Evolutionary conservation across 1,140 invertebrate genomes (phyloP), one percentile per base, ranked within the genome.

Genomic region (Drosophila athabasca): DNA sequence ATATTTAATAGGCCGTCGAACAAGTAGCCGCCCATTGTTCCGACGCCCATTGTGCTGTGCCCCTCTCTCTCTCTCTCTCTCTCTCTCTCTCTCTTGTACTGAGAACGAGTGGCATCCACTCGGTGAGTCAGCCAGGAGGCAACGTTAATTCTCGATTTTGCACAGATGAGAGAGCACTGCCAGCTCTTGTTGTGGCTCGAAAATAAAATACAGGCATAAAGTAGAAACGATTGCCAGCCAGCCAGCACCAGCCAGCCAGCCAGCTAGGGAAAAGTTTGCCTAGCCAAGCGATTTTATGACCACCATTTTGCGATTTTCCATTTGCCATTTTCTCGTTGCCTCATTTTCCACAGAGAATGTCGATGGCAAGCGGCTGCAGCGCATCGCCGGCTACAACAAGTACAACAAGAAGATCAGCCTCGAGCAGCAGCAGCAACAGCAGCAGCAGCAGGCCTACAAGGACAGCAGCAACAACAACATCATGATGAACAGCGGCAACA

Each of bases 321-420:
- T 53, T 65, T 53, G 17, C 19, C 19, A 59, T 46, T 64, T 72
- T 39, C 35, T 11, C 3, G 11, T 11, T 35, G 3, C 9, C 31
- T 11, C 31, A 35, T 35, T 35, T 92, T 92, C 13, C 17, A 19
- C 84, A 94, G 94, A 94, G 85, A 92, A 92, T 62, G 93, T 93
- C 67, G 84, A 93, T 66, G 89, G 93, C 54, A 93, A 94, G 65
- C 94, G 93, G 71, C 94, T 95, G 79, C 95, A 95, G 81, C 92
- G 94, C 31, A 93, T 94, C 65, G 66, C 50, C 45, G 94, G 94
- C 73, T 93, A 93, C 31, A 93, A 95, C 79, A 96, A 96, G 90
- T 94, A 94, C 84, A 95, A 94, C 11, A 95, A 94, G 89, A 93
- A 93, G 11, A 94, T 94, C 35, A 90, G 92, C 61, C 92, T 85